phyloP scores from a whole-genome alignment of 2,113 vertebrate genomes.

The Oceanites oceanicus region DNA sequence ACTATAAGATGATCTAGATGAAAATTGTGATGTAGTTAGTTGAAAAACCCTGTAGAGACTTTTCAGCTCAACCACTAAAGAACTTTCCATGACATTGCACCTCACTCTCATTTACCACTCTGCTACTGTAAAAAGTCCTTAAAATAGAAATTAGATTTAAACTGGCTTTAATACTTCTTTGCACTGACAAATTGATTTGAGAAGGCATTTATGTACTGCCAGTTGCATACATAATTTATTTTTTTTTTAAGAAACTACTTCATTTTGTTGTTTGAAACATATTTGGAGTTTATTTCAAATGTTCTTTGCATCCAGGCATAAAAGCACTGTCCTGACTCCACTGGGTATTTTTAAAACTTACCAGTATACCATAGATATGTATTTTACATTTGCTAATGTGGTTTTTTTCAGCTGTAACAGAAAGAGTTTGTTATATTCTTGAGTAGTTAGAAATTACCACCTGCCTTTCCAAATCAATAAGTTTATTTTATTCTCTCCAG shows the following conservation, averaged over 20 bases:
- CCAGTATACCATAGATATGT: neutral
- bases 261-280: neutral
- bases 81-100: neutral
- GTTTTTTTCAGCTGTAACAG: neutral
- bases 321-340: neutral
- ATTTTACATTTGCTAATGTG: neutral
- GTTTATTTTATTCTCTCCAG: neutral
- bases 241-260: neutral
- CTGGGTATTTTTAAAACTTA: neutral
- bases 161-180: conserved; percentile 3
- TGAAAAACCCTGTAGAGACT: neutral
- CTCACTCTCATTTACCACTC: conserved; percentile 1
- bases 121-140: neutral
- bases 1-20: neutral
- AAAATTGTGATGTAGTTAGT: neutral
- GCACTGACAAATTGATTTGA: neutral
- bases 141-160: conserved; percentile 26
- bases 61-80: neutral
- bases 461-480: neutral
- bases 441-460: neutral
- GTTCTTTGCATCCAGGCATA: neutral
- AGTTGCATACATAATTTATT: neutral
- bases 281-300: neutral
- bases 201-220: conserved; percentile 16
- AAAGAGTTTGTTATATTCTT: neutral